These are phyloP conservation scores for Drosophila merina DNA, from an alignment of 2,888 invertebrate species.

Conservation along the genomic window DNA sequence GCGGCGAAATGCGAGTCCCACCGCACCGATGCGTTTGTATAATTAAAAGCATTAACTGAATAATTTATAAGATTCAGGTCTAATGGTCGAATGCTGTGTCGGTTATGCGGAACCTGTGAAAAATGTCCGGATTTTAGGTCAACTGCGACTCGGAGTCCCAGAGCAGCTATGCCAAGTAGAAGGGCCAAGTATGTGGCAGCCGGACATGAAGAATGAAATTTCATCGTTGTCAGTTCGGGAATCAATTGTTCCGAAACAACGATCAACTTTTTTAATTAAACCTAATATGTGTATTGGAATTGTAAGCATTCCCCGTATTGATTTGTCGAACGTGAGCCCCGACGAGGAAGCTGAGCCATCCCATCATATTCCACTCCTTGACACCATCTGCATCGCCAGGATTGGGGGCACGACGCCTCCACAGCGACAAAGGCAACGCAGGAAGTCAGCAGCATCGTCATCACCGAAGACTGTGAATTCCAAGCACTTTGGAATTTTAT, in stretches of 20 bases:
- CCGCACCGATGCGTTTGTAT: constrained; percentile 56
- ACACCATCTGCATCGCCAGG: constrained; percentile 4
- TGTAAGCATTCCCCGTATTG: constrained; percentile 57
- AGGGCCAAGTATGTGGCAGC: constrained; percentile 51
- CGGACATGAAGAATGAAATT: constrained; percentile 70
- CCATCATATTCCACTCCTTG: neutral
- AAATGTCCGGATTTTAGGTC: constrained; percentile 46
- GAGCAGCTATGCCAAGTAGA: constrained; percentile 53
- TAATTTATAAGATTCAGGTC: constrained; percentile 60
- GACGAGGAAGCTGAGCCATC: constrained; percentile 20
- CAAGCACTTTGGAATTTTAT: constrained; percentile 75
- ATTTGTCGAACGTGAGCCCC: constrained; percentile 60
- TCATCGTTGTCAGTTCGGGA: constrained; percentile 64
- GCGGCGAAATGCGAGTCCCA: constrained; percentile 1
- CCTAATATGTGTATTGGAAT: constrained; percentile 55
- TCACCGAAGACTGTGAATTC: constrained; percentile 60
- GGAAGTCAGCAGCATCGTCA: constrained; percentile 24
- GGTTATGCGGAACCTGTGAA: constrained; percentile 33
- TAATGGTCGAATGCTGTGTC: neutral
- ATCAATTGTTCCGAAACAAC: constrained; percentile 67
- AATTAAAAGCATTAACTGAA: constrained; percentile 67
- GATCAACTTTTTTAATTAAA: constrained; percentile 75
- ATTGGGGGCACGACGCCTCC: neutral
- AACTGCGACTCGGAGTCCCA: constrained; percentile 27
- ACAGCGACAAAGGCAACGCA: constrained; percentile 5